These are phyloP conservation scores for Eurosta solidaginis DNA, from an alignment of 1,140 invertebrate species.

Conservation along the genomic window DNA sequence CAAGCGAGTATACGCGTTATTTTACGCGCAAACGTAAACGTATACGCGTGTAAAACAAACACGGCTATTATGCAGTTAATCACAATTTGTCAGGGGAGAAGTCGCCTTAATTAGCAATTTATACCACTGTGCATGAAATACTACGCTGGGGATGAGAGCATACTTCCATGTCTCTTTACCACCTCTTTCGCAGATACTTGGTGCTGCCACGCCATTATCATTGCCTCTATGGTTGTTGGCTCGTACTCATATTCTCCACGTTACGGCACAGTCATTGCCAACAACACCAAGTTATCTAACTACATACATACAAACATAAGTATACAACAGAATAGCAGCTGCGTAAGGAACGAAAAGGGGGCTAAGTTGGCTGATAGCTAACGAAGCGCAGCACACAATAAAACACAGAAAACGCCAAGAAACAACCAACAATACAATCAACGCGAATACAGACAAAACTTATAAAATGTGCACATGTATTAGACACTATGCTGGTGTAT, in stretches of 20 bases:
- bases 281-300: background rate
- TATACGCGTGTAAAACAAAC: too few species aligned
- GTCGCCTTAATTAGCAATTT: background rate
- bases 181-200: background rate
- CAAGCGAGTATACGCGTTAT: too few species aligned
- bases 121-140: background rate
- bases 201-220: background rate
- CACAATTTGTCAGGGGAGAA: too few species aligned
- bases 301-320: too few species aligned
- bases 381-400: background rate
- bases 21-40: too few species aligned
- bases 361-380: background rate
- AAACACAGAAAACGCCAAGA: conserved; percentile 4
- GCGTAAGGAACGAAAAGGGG: background rate
- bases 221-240: background rate
- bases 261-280: background rate
- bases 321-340: too few species aligned
- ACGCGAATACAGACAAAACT: background rate
- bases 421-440: background rate
- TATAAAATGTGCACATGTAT: background rate
- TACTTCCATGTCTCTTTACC: conserved; percentile 1
- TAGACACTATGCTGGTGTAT: background rate
- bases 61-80: too few species aligned
- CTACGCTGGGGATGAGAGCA: background rate
- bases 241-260: background rate